These are phyloP conservation scores for Pyrrhosoma nymphula DNA, from an alignment of 2,888 invertebrate species.

Conservation along the genomic window DNA sequence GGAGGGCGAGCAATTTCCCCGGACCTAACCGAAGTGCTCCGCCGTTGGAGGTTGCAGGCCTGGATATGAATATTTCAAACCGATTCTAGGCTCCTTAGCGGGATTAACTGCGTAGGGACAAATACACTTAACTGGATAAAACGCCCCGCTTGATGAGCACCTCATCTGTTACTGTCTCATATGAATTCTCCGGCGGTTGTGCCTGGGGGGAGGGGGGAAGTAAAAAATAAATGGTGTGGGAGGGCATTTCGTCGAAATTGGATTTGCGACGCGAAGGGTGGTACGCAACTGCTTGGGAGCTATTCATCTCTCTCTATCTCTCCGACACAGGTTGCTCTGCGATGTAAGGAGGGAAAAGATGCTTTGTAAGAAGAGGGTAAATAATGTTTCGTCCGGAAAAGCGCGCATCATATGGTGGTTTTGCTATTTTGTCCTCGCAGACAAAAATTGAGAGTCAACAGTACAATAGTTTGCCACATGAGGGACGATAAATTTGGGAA, in stretches of 20 bases:
- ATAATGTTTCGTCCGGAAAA: not conserved
- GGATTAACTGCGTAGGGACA: slow-evolving; percentile 33
- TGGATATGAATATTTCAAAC: slow-evolving; percentile 34
- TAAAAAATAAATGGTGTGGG: not conserved
- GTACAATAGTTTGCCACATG: no score
- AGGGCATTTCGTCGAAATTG: not conserved
- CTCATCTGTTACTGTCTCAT: slow-evolving; percentile 42
- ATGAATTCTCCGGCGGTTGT: not conserved
- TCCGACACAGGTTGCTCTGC: no score
- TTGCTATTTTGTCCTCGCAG: not conserved
- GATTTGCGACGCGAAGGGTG: not conserved
- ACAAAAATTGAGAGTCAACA: no score
- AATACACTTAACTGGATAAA: slow-evolving; percentile 34
- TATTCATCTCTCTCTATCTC: no score
- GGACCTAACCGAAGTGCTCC: not conserved
- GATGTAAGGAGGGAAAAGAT: not conserved
- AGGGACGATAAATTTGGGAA: no score
- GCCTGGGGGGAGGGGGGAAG: no score
- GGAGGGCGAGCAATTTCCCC: not conserved
- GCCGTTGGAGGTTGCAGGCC: not conserved
- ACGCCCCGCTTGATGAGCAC: not conserved
- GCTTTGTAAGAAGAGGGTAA: not conserved
- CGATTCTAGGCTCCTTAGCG: slow-evolving; percentile 27
- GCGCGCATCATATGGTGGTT: not conserved
- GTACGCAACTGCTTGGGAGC: not conserved